Conservation (phyloP, 2,113 vertebrate species). For the Pachycephala philippinensis region DNA sequence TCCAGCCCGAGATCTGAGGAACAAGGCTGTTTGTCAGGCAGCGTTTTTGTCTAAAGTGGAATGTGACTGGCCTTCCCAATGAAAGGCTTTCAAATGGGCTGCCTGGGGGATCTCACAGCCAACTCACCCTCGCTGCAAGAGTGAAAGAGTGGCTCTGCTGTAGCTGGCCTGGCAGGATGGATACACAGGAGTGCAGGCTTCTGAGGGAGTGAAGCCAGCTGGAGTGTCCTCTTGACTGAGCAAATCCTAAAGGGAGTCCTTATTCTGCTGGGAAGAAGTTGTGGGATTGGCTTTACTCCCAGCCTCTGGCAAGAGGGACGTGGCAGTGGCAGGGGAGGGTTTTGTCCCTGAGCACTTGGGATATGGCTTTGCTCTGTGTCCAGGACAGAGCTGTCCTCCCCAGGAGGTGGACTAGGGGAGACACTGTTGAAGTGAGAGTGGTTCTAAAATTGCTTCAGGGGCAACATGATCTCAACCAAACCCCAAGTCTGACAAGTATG, state of each 20-base stretch:
- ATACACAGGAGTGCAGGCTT: background rate
- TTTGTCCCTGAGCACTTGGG: background rate
- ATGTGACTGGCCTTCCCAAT: constrained; percentile 32
- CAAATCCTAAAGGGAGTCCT: constrained; percentile 8
- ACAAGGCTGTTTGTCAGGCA: constrained; percentile 22
- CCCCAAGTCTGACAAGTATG: background rate
- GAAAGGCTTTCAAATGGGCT: constrained; percentile 16
- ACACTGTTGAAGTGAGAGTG: background rate
- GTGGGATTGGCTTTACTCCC: background rate
- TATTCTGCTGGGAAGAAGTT: constrained; percentile 46
- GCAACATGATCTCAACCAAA: background rate
- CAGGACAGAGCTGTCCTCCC: background rate
- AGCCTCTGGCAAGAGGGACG: background rate
- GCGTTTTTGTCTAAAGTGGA: background rate
- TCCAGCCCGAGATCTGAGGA: background rate
- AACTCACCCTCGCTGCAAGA: background rate
- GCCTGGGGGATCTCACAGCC: background rate
- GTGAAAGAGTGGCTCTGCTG: background rate
- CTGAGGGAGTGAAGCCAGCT: background rate
- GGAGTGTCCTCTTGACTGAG: constrained; percentile 40
- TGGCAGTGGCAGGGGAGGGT: background rate
- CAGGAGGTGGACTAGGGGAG: background rate
- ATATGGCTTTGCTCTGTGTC: background rate
- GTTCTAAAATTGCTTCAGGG: background rate
- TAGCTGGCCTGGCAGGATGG: background rate